Evolutionary conservation across 2,113 vertebrate species (phyloP).

Genomic region (Potamarius usumacintae): DNA sequence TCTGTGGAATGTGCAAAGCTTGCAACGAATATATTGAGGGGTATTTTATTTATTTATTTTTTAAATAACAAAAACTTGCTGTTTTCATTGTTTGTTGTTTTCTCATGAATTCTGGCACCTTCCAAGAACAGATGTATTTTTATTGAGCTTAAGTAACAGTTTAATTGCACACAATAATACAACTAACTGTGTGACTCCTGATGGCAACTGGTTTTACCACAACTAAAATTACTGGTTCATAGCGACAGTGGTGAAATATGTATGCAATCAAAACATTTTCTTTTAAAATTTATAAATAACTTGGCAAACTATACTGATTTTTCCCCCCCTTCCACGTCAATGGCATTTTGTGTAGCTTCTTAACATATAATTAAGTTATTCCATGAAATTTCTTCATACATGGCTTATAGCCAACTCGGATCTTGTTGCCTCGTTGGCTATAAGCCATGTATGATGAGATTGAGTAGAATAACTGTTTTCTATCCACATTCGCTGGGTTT

Average conservation of each 20-base stretch:
- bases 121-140: not conserved
- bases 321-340: not conserved
- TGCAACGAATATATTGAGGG: too few species aligned
- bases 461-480: too few species aligned
- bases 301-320: not conserved
- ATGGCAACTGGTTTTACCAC: not conserved
- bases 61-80: too few species aligned
- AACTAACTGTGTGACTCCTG: not conserved
- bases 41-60: too few species aligned
- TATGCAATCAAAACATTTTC: not conserved
- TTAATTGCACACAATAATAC: not conserved
- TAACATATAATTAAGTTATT: too few species aligned
- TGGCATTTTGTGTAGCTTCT: too few species aligned
- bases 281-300: not conserved
- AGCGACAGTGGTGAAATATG: not conserved
- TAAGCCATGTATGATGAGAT: too few species aligned
- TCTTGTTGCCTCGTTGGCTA: too few species aligned
- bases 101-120: not conserved
- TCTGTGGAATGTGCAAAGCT: too few species aligned
- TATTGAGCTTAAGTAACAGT: not conserved
- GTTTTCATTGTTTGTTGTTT: not conserved
- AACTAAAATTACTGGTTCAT: not conserved
- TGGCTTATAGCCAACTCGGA: too few species aligned
- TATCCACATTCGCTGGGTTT: too few species aligned
- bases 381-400: too few species aligned